phyloP scores from a whole-genome alignment of 2,797 vertebrate species.

The Parambassis ranga region DNA sequence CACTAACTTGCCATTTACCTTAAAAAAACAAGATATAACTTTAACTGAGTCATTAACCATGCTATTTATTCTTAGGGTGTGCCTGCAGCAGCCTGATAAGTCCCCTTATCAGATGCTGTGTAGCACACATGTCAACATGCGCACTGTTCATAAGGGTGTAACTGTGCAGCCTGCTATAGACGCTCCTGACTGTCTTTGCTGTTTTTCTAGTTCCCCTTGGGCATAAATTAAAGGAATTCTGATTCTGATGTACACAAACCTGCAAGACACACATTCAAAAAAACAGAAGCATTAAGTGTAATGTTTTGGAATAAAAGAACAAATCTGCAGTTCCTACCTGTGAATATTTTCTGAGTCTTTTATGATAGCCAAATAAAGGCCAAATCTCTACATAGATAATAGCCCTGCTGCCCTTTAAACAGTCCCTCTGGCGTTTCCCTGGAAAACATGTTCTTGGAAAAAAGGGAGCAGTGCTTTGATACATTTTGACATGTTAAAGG shows the following conservation, averaged over 20 bases:
- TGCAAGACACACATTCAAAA: too few relatives aligned
- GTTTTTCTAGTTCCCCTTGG: not conserved
- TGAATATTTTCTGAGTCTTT: too few relatives aligned
- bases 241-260: too few relatives aligned
- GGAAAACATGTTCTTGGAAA: not conserved
- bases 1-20: too few relatives aligned
- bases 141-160: too few relatives aligned
- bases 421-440: not conserved
- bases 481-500: not conserved
- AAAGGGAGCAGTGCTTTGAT: not conserved
- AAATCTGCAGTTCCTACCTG: too few relatives aligned
- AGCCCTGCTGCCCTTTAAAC: not conserved
- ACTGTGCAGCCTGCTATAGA: too few relatives aligned
- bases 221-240: too few relatives aligned
- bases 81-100: constrained; percentile 29
- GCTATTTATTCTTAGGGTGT: not conserved
- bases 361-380: not conserved
- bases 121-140: not conserved
- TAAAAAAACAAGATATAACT: too few relatives aligned
- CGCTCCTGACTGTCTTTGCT: too few relatives aligned
- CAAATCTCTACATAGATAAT: not conserved
- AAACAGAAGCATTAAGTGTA: too few relatives aligned
- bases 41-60: not conserved
- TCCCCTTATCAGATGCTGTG: not conserved
- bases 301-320: too few relatives aligned